These are phyloP conservation scores for Acropternis orthonyx DNA, from an alignment of 2,797 vertebrate species.

Conservation along the genomic window DNA sequence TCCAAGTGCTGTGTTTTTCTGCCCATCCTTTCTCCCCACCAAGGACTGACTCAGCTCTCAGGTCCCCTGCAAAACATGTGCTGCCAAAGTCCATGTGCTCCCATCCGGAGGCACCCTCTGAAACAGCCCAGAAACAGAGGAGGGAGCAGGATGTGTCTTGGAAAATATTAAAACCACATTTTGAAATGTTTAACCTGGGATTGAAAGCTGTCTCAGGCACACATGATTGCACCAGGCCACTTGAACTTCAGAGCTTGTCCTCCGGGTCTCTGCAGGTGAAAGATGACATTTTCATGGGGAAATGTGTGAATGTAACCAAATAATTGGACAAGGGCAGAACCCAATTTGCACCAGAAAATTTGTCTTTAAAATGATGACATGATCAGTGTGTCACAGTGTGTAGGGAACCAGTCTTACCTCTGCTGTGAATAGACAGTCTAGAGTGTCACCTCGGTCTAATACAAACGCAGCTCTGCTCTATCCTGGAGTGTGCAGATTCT, in stretches of 20 bases:
- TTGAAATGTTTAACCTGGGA: conserved; percentile 1
- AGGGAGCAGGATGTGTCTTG: not conserved
- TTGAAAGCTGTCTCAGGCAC: not conserved
- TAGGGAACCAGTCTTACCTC: not conserved
- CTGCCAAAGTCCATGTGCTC: not conserved
- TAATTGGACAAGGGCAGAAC: not conserved
- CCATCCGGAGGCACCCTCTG: not conserved
- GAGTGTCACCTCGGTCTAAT: not conserved
- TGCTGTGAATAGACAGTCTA: not conserved
- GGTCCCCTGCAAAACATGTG: not conserved
- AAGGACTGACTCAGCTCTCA: rapidly evolving
- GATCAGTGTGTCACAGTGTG: too few species aligned
- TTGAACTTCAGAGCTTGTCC: not conserved
- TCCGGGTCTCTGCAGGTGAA: rapidly evolving
- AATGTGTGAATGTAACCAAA: not conserved
- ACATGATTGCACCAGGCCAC: not conserved
- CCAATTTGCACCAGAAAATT: not conserved
- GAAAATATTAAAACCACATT: not conserved
- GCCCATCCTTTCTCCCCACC: not conserved
- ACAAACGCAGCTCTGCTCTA: not conserved
- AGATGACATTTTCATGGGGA: not conserved
- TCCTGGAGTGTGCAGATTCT: rapidly evolving
- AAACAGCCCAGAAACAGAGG: not conserved
- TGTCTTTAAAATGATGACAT: not conserved
- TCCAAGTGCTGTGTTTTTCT: not conserved